Evolutionary conservation across 2,888 invertebrate species (phyloP), one percentile per base, ranked within the genome.

Genomic region (Drosophila yooni): DNA sequence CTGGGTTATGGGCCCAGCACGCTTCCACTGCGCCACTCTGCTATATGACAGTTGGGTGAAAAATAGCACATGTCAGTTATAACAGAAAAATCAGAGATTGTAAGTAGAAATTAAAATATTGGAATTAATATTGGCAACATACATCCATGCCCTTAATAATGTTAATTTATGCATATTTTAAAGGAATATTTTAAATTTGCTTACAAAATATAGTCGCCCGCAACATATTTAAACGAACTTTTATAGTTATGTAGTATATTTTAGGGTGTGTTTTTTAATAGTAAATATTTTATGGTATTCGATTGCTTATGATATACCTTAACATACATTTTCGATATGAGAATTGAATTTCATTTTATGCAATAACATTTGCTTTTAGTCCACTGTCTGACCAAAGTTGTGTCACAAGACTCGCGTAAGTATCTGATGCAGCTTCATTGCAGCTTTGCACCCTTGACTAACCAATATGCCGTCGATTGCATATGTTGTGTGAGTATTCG

Each of bases 21-120:
- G 81, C 79, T 79, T 81, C 79, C 81, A 73, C 81, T 81, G 77
- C 81, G 79, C 81, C 79, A 79, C 88, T 82, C 81, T 81, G 83
- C 79, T 72, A 27, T 0, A 21, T 53, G 65, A 0, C 1, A 1
- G 0, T 0, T 0, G 0, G 0, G 2, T 40, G 61, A n/a, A 66
- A 61, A 74, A 70, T 60, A 53, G 43, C 56, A 10, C 18, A 11
- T 40, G 2, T 67, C 13, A 61, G 31, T 25, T 27, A 31, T 40
- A 40, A 8, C 0, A 3, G 0, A 1, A 15, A 25, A 6, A 34
- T 29, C 15, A 0, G 6, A 13, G n/a, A 38, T 15, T 25, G 4
- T 0, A n/a, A 10, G 10, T 5, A 18, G 4, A 18, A 29, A 8
- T 43, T 4, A 0, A 8, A 52, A 4, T 52, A 52, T 1, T 6